Evolutionary conservation across 1,140 invertebrate genomes (phyloP), one percentile per base, ranked within the genome.

Genomic region (Maconellicoccus hirsutus): DNA sequence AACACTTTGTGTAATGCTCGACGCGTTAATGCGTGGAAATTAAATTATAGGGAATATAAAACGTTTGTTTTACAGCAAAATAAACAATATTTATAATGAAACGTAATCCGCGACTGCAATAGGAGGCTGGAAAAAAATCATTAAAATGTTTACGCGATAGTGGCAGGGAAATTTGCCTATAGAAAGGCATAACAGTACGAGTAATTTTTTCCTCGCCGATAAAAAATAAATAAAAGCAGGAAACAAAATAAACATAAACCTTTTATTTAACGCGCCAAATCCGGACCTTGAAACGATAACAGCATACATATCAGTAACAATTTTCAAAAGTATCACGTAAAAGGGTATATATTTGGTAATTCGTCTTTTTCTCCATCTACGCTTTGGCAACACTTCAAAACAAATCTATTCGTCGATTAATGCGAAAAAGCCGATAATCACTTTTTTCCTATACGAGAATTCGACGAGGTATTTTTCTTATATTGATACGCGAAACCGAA

Each of bases 371-470:
- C 29, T 33, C 29, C 12, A 3, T 52, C 42, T 8, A 8, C n/a
- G 6, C 42, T 52, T 52, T 52, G 42, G 42, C 42, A 52, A 52
- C n/a, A 52, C 42, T 52, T 52, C 42, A 52, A 52, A 52, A 52
- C 42, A 52, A 52, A 52, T 52, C 42, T 52, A 52, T 52, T 52
- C 42, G 42, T 52, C 42, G 42, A 52, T 52, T 52, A 52, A 52
- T 52, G n/a, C 42, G 42, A 6, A 52, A 16, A 16, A 14, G 10
- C n/a, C 42, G 42, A 52, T 52, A 52, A 52, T 52, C 42, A 52
- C 42, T 19, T 52, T 19, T 52, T 52, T 52, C 42, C n/a, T 52
- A 52, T 52, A 19, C 42, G n/a, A n/a, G n/a, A n/a, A n/a, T n/a
- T n/a, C n/a, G n/a, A n/a, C n/a, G n/a, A n/a, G n/a, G n/a, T n/a